Percentiles rank a stretch among this genome's conserved stretches.
These are phyloP conservation scores for Platypus cylindrus DNA, from an alignment of 2,888 invertebrate species.

Conservation along the genomic window DNA sequence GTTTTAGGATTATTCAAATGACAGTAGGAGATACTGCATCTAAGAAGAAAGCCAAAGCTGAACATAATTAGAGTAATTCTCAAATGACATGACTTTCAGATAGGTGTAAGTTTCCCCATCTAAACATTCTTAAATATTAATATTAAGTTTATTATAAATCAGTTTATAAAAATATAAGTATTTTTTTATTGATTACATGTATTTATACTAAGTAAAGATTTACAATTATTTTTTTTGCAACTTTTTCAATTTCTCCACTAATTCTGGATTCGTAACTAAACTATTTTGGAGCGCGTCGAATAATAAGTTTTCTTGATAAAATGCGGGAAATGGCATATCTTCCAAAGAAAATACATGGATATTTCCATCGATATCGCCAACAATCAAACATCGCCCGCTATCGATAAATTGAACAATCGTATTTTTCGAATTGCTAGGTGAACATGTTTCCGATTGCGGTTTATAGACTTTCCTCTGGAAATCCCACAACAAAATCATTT, in stretches of 20 bases:
- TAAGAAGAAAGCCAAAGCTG: no score
- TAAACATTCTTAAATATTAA: no score
- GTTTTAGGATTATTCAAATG: no score
- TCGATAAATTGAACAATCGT: constrained; percentile 49
- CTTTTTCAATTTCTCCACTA: constrained; percentile 45
- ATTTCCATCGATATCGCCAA: constrained; percentile 54
- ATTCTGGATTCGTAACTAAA: constrained; percentile 47
- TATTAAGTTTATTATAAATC: no score
- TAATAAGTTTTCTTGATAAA: constrained; percentile 51
- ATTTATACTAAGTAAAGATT: no score
- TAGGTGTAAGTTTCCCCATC: no score
- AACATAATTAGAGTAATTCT: no score
- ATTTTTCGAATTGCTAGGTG: constrained; percentile 37
- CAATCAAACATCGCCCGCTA: constrained; percentile 43
- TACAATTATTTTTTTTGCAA: no score
- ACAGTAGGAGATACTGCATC: no score
- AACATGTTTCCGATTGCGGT: constrained; percentile 47
- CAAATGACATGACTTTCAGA: no score
- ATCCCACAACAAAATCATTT: constrained; percentile 66
- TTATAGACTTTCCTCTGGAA: constrained; percentile 56
- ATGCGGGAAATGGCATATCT: constrained; percentile 63
- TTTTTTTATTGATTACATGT: no score
- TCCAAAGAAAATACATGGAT: constrained; percentile 56
- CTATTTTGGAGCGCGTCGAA: constrained; percentile 50
- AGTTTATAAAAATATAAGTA: no score